Evolutionary conservation across 2,113 vertebrate genomes (phyloP), one percentile per base, ranked within the genome.

Genomic region (Caranx melampygus): DNA sequence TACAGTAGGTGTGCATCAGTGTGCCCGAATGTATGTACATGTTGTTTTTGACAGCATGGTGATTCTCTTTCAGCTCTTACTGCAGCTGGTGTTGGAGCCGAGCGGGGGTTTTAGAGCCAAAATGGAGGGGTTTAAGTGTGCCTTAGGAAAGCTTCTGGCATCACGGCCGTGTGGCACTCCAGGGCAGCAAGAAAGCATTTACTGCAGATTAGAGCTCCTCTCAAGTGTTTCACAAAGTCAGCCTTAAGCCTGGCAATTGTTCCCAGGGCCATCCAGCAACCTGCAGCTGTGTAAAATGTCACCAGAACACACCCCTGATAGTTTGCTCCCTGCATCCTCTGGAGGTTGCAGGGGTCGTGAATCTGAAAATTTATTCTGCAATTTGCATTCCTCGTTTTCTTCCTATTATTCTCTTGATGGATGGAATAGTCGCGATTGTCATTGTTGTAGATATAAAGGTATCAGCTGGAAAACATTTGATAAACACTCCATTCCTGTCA

Each of bases 161-260:
- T 82, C 44, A 18, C 16, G 79, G 79, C 79, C 61, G 6, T 74
- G 85, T 89, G 77, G 82, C 88, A 84, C 90, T 88, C 86, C 78
- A 63, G 88, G 91, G 91, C 90, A 88, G 84, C 86, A 69, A 90
- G 86, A 89, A 91, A 90, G 87, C 90, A 81, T 92, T 93, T 91
- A 88, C 87, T 81, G 85, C 90, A 92, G 92, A 94, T 94, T 91
- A 93, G 72, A 92, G 88, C 79, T 82, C 79, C 84, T 89, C 90
- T 90, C 88, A 72, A 91, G 92, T 91, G 91, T 90, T 93, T 92
- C 88, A 86, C 88, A 91, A 88, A 92, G 89, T 90, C 89, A 72
- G 86, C 71, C 86, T 86, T 90, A 91, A 92, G 82, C 88, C 89
- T 21, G 37, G 62, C 82, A 89, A 89, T 89, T 84, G 91, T 88